Percentiles rank a stretch among this genome's conserved stretches.
phyloP scores from a whole-genome alignment of 2,888 invertebrate species.

The Tetramorium bicarinatum region DNA sequence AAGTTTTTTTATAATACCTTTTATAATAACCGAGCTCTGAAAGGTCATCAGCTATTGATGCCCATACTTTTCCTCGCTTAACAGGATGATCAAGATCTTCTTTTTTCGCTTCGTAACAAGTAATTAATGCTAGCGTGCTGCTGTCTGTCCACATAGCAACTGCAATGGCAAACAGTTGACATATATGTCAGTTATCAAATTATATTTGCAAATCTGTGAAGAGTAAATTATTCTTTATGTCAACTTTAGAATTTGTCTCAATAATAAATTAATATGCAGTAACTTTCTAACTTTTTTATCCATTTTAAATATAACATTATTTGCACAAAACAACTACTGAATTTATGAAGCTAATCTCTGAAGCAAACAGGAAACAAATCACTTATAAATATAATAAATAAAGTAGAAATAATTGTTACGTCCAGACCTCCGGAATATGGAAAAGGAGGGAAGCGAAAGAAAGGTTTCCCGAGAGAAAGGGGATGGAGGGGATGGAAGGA shows the following conservation, averaged over 20 bases:
- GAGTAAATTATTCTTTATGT: neutral
- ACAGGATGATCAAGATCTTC: no score
- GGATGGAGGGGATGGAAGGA: no score
- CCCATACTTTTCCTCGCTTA: no score
- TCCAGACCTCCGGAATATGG: no score
- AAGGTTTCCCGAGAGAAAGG: no score
- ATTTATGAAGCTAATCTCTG: neutral
- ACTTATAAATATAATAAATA: constrained; percentile 12
- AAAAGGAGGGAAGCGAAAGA: no score
- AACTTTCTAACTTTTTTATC: neutral
- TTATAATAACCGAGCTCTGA: no score
- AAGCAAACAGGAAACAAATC: neutral
- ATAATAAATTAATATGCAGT: constrained; percentile 2
- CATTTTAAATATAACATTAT: neutral
- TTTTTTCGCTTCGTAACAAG: constrained; percentile 4
- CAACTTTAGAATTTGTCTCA: neutral
- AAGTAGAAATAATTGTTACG: constrained; percentile 16
- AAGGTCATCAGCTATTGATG: no score
- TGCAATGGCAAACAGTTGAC: neutral
- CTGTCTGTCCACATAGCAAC: constrained; percentile 34
- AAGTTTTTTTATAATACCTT: no score
- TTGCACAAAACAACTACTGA: neutral
- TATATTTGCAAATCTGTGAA: constrained; percentile 12
- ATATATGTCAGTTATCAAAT: neutral
- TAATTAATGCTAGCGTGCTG: constrained; percentile 22